A percentile compares a stretch with the other conserved stretches of the same genome.
Evolutionary conservation across 1,140 invertebrate species (phyloP).

Genomic region (Bombus pyrosoma): DNA sequence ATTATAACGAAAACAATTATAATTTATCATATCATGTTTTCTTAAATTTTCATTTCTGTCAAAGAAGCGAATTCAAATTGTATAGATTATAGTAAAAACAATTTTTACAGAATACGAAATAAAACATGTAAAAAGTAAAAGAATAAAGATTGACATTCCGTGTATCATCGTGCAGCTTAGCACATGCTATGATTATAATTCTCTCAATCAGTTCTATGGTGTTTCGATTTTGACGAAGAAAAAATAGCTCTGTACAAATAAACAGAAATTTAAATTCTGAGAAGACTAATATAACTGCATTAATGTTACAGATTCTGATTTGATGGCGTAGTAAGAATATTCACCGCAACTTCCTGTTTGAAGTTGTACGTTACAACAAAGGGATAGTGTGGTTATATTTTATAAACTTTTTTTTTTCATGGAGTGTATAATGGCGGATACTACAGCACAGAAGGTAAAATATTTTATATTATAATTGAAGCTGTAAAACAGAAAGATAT

Average conservation of each 20-base stretch:
- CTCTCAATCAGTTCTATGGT: not conserved
- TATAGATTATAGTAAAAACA: not conserved
- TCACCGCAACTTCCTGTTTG: constrained; percentile 75
- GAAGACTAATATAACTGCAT: not conserved
- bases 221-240: not conserved
- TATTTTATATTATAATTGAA: constrained; percentile 13
- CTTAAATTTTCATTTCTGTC: no score
- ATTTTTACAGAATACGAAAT: not conserved
- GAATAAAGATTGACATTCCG: not conserved
- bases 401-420: constrained; percentile 71
- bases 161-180: not conserved
- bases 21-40: not conserved
- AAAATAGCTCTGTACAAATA: constrained; percentile 15
- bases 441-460: constrained; percentile 76
- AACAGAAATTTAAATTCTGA: not conserved
- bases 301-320: constrained; percentile 52
- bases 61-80: not conserved
- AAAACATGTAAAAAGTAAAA: not conserved
- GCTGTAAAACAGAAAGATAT: not conserved
- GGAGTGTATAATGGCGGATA: constrained; percentile 76
- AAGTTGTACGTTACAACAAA: constrained; percentile 79
- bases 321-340: constrained; percentile 53
- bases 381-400: constrained; percentile 73
- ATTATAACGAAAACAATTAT: not conserved
- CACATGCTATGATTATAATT: not conserved